Evolutionary conservation across 2,113 vertebrate genomes (phyloP).

Genomic region (Nematolebias whitei): DNA sequence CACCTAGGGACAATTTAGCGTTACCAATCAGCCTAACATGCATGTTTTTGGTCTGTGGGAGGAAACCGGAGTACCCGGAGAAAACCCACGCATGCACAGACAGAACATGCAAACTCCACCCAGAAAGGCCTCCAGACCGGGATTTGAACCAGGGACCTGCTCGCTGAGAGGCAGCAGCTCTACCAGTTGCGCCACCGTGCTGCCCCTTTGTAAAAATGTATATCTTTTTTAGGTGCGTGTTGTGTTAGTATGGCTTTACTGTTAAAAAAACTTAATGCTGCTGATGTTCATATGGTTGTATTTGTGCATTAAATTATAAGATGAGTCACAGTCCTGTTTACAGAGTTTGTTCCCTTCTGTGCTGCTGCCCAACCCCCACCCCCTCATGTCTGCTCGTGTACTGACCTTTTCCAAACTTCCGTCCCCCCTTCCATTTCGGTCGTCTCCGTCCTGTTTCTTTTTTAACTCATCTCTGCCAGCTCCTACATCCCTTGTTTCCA

Average conservation of each 20-base stretch:
- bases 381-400: conserved; percentile 22
- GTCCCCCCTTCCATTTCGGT: neutral
- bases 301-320: conserved; percentile 15
- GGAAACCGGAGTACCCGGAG: too few species aligned
- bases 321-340: conserved; percentile 25
- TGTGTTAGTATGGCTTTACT: conserved; percentile 2
- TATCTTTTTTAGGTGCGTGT: neutral
- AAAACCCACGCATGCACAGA: too few species aligned
- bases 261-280: neutral
- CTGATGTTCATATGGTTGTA: neutral
- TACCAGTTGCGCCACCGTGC: too few species aligned
- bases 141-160: too few species aligned
- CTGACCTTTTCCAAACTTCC: conserved; percentile 7
- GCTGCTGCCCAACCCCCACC: conserved; percentile 14
- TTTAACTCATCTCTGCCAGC: conserved; percentile 12
- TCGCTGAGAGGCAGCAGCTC: too few species aligned
- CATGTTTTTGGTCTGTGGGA: too few species aligned
- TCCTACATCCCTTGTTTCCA: conserved; percentile 5
- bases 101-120: too few species aligned
- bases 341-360: conserved; percentile 31
- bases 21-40: too few species aligned
- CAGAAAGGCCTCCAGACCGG: too few species aligned
- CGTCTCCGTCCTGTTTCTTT: conserved; percentile 6
- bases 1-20: too few species aligned
- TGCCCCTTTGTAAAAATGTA: too few species aligned